Conservation (phyloP, 2,888 invertebrate species). For the Philereme transversata region DNA sequence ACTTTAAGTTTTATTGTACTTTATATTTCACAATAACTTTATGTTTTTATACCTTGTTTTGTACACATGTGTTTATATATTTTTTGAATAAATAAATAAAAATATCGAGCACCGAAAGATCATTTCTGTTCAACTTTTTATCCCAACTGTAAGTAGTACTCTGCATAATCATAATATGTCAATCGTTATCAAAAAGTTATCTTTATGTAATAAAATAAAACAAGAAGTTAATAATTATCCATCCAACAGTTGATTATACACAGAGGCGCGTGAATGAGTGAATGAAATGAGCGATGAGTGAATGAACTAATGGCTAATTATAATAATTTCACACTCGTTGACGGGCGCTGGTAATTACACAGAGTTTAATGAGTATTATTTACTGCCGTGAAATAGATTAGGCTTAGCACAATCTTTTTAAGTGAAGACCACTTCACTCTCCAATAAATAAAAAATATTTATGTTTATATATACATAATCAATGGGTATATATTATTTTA, state of each 20-base stretch:
- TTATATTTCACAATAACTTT: too few relatives aligned
- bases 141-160: neutral
- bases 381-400: conserved; percentile 41
- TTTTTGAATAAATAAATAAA: too few relatives aligned
- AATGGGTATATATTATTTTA: too few relatives aligned
- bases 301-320: conserved; percentile 31
- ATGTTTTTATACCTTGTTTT: too few relatives aligned
- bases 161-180: neutral
- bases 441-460: too few relatives aligned
- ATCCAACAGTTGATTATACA: conserved; percentile 2
- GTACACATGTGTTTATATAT: too few relatives aligned
- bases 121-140: neutral
- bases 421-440: too few relatives aligned
- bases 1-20: too few relatives aligned
- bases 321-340: conserved; percentile 32
- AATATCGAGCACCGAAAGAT: neutral
- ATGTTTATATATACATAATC: too few relatives aligned
- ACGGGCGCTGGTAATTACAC: conserved; percentile 21
- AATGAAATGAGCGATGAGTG: conserved; percentile 30
- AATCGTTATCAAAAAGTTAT: conserved; percentile 6
- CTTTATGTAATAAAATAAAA: conserved; percentile 4
- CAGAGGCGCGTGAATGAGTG: conserved; percentile 25
- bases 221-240: conserved; percentile 10
- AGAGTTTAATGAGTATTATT: conserved; percentile 17
- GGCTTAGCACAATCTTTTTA: too few relatives aligned